Evolutionary conservation across 2,797 vertebrate genomes (phyloP).

Genomic region (Antennarius maculatus): DNA sequence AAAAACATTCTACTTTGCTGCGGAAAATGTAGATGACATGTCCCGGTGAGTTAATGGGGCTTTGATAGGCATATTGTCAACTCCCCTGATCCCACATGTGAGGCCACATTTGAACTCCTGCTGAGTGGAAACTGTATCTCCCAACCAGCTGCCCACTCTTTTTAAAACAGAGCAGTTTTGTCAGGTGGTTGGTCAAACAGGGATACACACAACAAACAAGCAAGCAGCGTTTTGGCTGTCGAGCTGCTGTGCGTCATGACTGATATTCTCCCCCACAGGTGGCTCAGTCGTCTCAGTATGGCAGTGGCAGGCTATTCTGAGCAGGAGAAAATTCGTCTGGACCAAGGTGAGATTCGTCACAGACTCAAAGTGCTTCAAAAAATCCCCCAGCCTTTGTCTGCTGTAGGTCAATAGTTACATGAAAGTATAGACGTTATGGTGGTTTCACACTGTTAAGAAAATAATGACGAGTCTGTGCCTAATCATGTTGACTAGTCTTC

Average conservation of each 20-base stretch:
- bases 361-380: constrained; percentile 24
- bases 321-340: constrained; percentile 93
- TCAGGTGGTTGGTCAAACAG: constrained; percentile 33
- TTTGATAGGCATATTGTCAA: constrained; percentile 35
- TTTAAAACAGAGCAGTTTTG: constrained; percentile 35
- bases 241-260: constrained; percentile 54
- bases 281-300: constrained; percentile 97
- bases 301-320: constrained; percentile 93
- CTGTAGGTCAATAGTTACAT: constrained; percentile 27
- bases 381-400: constrained; percentile 9
- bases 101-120: constrained; percentile 26
- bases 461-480: background rate
- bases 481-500: constrained; percentile 15
- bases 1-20: constrained; percentile 99
- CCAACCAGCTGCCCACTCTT: constrained; percentile 28
- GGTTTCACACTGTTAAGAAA: background rate
- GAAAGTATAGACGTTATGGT: constrained; percentile 26
- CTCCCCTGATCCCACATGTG: constrained; percentile 30
- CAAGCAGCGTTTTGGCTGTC: constrained; percentile 25
- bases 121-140: constrained; percentile 37
- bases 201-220: constrained; percentile 13
- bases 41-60: constrained; percentile 88
- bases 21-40: constrained; percentile 98
- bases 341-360: constrained; percentile 89
- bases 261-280: constrained; percentile 84